Percentiles rank a stretch among this genome's conserved stretches.
Conservation (phyloP, 2,113 vertebrate genomes). For the Podarcis muralis region DNA sequence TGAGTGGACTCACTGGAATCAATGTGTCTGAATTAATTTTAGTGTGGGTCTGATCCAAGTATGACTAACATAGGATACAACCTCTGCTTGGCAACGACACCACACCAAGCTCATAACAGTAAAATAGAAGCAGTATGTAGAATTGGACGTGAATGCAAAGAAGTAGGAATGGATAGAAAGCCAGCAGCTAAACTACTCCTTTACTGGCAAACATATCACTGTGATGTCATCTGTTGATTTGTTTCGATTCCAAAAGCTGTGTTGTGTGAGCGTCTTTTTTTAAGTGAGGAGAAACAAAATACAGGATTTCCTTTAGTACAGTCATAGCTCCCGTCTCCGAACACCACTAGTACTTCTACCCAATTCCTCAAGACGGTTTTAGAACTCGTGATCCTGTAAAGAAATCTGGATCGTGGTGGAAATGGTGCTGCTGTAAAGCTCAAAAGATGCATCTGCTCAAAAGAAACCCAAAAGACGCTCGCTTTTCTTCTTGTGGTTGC, state of each 20-base stretch:
- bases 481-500: slow-evolving; percentile 35
- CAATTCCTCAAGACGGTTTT: neutral
- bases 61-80: too few species aligned
- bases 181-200: fast-evolving
- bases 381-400: neutral
- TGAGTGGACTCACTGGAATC: too few species aligned
- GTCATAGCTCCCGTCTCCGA: slow-evolving; percentile 9
- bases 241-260: slow-evolving; percentile 20
- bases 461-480: too few species aligned
- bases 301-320: slow-evolving; percentile 67
- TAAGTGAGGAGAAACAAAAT: slow-evolving; percentile 25
- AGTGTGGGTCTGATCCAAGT: too few species aligned
- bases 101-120: neutral
- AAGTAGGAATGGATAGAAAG: neutral
- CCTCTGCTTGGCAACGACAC: neutral
- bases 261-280: neutral
- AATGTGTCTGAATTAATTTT: too few species aligned
- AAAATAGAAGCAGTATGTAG: too few species aligned
- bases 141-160: neutral
- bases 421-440: too few species aligned
- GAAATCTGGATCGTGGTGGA: neutral
- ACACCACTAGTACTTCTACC: neutral
- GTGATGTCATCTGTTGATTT: slow-evolving; percentile 42
- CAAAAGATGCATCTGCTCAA: too few species aligned
- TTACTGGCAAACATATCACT: fast-evolving